Conservation (phyloP, 2,888 invertebrate species). For the Cephus pulcher region DNA sequence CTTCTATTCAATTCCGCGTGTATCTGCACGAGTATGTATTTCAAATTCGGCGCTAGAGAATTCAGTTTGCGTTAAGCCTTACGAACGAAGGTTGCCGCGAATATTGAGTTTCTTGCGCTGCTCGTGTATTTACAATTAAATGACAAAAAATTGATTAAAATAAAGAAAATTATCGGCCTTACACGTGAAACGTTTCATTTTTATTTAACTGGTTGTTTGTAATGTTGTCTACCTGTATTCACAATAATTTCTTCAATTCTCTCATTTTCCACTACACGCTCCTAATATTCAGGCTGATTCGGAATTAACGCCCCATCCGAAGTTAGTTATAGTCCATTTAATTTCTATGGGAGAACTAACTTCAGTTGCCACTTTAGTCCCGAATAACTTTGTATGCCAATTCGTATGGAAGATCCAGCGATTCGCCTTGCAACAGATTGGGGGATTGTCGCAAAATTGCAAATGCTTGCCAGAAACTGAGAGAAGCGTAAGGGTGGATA, state of each 20-base stretch:
- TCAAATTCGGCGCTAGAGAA: background rate
- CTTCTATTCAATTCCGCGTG: background rate
- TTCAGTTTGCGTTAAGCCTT: background rate
- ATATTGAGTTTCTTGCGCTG: background rate
- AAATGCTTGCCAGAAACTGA: background rate
- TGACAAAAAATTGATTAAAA: background rate
- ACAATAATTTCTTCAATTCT: background rate
- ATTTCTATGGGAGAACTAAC: background rate
- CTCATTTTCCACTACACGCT: background rate
- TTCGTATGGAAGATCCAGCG: background rate
- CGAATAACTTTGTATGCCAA: background rate
- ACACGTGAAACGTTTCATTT: too few relatives aligned
- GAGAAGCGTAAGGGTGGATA: background rate
- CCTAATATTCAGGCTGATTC: background rate
- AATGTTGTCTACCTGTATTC: background rate
- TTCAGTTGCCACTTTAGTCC: background rate
- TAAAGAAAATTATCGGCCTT: too few relatives aligned
- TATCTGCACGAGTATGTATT: background rate
- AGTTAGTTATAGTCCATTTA: background rate
- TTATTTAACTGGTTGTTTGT: background rate
- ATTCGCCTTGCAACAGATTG: background rate
- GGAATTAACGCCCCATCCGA: background rate
- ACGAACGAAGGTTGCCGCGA: too few relatives aligned
- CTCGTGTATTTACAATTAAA: background rate
- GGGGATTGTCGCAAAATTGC: background rate